phyloP scores from a whole-genome alignment of 2,113 vertebrate genomes.

The Tangachromis dhanisi region DNA sequence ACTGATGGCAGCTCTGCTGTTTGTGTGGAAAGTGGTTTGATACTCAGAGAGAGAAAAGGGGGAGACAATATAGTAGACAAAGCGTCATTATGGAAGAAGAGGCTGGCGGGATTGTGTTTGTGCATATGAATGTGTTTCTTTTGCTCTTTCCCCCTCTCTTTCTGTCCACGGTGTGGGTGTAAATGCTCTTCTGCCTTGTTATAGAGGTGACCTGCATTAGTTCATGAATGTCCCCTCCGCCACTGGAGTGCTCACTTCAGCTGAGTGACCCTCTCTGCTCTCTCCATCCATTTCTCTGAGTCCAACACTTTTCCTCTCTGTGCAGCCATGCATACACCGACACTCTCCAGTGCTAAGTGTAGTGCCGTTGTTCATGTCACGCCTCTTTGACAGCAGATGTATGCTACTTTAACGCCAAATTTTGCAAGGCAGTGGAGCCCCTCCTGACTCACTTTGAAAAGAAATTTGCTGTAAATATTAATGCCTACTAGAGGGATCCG shows the following conservation, averaged over 20 bases:
- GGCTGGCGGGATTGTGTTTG: slow-evolving; percentile 1
- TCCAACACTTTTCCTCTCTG: slow-evolving; percentile 33
- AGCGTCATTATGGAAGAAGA: background rate
- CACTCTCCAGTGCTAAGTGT: slow-evolving; percentile 45
- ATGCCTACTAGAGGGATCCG: slow-evolving; percentile 4
- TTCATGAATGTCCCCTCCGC: slow-evolving; percentile 29
- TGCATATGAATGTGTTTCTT: slow-evolving; percentile 24
- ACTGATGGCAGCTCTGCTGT: slow-evolving; percentile 63
- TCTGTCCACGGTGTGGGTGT: slow-evolving; percentile 29
- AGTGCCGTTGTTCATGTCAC: slow-evolving; percentile 23
- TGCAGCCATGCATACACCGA: slow-evolving; percentile 39
- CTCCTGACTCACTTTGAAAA: background rate
- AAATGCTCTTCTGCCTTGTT: slow-evolving; percentile 29
- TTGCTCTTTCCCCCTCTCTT: background rate
- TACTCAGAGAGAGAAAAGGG: background rate
- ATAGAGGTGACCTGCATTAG: slow-evolving; percentile 60
- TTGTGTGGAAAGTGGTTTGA: slow-evolving; percentile 54
- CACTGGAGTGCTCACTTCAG: slow-evolving; percentile 56
- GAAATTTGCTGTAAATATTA: slow-evolving; percentile 53
- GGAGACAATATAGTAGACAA: slow-evolving; percentile 2
- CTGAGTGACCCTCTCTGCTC: slow-evolving; percentile 47
- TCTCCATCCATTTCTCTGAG: slow-evolving; percentile 22
- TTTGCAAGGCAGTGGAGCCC: slow-evolving; percentile 27
- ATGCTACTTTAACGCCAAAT: slow-evolving; percentile 26
- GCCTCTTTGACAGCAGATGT: slow-evolving; percentile 28